Conservation (phyloP, 2,113 vertebrate genomes). For the Atherinomorus stipes region DNA sequence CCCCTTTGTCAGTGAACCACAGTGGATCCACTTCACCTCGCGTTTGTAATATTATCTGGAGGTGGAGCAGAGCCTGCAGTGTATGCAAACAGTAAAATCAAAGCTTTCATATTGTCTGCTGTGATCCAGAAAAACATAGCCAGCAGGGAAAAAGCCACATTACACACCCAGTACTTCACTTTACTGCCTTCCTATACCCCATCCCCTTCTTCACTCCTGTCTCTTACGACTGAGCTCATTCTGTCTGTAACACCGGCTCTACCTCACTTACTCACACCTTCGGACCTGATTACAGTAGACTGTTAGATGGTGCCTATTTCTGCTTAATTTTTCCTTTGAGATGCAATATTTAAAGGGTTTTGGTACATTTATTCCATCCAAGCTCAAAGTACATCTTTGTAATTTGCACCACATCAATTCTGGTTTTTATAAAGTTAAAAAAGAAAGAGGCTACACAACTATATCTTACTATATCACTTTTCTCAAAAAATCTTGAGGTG, state of each 20-base stretch:
- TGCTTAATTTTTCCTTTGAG: neutral
- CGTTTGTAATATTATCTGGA: neutral
- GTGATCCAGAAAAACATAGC: neutral
- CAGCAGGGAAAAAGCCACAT: neutral
- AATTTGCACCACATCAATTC: neutral
- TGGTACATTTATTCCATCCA: no score
- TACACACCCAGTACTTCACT: conserved; percentile 33
- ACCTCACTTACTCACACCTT: neutral
- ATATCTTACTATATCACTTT: neutral
- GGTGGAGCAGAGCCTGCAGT: neutral
- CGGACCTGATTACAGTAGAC: neutral
- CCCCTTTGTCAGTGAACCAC: neutral
- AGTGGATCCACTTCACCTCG: neutral
- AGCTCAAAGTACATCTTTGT: neutral
- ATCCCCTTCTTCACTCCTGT: neutral
- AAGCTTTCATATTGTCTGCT: neutral
- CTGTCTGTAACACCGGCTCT: neutral
- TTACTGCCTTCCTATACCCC: conserved; percentile 6
- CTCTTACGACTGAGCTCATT: neutral
- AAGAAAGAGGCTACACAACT: neutral
- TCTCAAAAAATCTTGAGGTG: neutral
- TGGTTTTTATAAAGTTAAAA: neutral
- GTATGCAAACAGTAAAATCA: neutral
- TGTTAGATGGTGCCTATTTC: neutral
- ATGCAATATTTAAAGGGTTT: neutral